Base-by-base conservation (phyloP, 2,888 invertebrate genomes). In the Aphodius granarius region DNA sequence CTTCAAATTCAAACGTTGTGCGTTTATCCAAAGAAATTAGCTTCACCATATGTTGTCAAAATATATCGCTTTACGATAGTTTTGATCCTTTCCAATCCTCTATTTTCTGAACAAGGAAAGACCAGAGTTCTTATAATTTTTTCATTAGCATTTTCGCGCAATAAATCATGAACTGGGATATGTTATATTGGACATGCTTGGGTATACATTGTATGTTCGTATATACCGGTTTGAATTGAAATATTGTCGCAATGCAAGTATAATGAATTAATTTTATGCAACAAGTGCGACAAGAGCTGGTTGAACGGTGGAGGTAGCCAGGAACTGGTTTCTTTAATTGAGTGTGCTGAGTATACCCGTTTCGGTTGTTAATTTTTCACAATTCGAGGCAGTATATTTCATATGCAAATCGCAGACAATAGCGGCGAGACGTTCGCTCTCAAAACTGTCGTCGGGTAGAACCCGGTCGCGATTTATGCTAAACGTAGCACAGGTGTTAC, bases 301-400 rank as follows among this genome's bases (percentile, higher is more conserved):
- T 9, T 18, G 71, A 43, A n/a, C n/a, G n/a, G n/a, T n/a, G n/a
- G n/a, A n/a, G n/a, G n/a, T n/a, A n/a, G n/a, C n/a, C n/a, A n/a
- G n/a, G 16, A 68, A 72, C 72, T 19, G 63, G 72, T 72, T 72
- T 63, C 63, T 63, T 19, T 63, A 63, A 63, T 72, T 72, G 63
- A 21, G 6, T 13, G n/a, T 22, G 19, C n/a, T 68, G 9, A 13
- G 6, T 20, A 15, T 21, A 63, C 63, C 5, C 72, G 16, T 18
- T 72, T 63, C 19, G 63, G 63, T 63, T 72, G 19, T 72, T 72
- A 17, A 72, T 72, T 72, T 72, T 72, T 72, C 63, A 72, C 63
- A 72, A 72, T 72, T 72, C 19, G 63, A 71, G 63, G 19, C 72
- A 63, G 63, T 22, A 18, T 19, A 20, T 72, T 72, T 72, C 72